These are phyloP conservation scores for Erpetoichthys calabaricus DNA, from an alignment of 2,797 vertebrate genomes.

Conservation along the genomic window DNA sequence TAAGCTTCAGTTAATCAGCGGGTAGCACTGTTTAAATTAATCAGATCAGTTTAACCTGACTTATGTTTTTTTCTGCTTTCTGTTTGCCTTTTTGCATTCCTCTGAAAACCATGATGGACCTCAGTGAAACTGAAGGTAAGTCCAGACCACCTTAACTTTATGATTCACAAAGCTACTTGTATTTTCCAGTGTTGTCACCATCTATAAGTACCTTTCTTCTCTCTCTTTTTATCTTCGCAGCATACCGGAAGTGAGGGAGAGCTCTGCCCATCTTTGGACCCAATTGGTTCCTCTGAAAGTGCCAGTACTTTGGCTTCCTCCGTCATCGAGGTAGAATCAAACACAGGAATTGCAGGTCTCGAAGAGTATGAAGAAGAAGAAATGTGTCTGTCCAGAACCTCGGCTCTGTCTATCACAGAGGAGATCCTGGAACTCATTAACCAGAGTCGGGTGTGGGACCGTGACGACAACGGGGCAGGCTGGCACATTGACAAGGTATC, in stretches of 20 bases:
- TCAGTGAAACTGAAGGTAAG: slow-evolving; percentile 41
- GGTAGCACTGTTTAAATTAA: too few species aligned
- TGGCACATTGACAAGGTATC: too few species aligned
- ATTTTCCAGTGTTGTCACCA: background rate
- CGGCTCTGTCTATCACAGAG: slow-evolving; percentile 66
- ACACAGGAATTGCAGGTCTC: slow-evolving; percentile 16
- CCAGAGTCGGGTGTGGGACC: slow-evolving; percentile 46
- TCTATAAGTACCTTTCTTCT: background rate
- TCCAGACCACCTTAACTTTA: background rate
- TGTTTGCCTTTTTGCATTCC: too few species aligned
- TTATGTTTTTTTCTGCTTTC: too few species aligned
- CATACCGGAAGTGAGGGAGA: slow-evolving; percentile 57
- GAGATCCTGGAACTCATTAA: slow-evolving; percentile 75
- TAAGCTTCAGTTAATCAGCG: too few species aligned
- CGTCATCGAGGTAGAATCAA: slow-evolving; percentile 44
- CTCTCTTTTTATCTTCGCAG: slow-evolving; percentile 13
- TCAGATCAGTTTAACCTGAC: too few species aligned
- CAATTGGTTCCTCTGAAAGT: slow-evolving; percentile 39
- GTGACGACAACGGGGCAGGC: slow-evolving; percentile 9
- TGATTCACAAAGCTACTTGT: background rate
- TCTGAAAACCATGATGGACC: background rate
- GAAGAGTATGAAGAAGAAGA: slow-evolving; percentile 31
- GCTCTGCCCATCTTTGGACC: slow-evolving; percentile 33
- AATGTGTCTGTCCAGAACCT: slow-evolving; percentile 36
- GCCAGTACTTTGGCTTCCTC: slow-evolving; percentile 46